phyloP scores from a whole-genome alignment of 2,797 vertebrate genomes.

The Anolis apletophallus region DNA sequence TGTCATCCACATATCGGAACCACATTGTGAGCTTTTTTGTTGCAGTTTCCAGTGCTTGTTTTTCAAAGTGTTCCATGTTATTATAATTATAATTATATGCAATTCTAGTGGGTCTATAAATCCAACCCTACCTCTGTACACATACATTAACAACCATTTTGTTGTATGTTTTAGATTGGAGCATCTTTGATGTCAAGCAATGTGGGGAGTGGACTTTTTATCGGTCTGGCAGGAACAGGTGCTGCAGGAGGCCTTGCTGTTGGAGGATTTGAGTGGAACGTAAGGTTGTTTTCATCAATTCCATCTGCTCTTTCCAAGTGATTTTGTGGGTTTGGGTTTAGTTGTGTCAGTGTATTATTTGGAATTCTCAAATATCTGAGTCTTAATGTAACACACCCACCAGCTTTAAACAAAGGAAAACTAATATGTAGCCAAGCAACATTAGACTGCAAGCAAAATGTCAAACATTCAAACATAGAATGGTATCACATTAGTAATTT shows the following conservation, averaged over 20 bases:
- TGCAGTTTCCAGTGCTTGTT: no score
- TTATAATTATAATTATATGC: no score
- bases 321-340: neutral
- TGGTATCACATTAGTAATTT: no score
- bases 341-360: neutral
- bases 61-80: no score
- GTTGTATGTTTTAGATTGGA: conserved; percentile 85
- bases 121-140: no score
- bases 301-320: conserved; percentile 1
- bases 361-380: neutral
- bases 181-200: conserved; percentile 97
- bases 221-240: conserved; percentile 91
- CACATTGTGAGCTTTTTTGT: no score
- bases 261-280: conserved; percentile 94
- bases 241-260: conserved; percentile 93
- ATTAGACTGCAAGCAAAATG: no score
- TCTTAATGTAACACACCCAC: neutral
- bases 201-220: conserved; percentile 93
- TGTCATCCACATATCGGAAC: no score
- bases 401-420: no score
- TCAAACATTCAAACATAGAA: no score
- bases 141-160: neutral
- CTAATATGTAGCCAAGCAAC: no score
- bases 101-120: no score
- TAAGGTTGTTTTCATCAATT: conserved; percentile 71